Evolutionary conservation across 2,113 vertebrate genomes (phyloP).

Genomic region (Tringa solitaria): DNA sequence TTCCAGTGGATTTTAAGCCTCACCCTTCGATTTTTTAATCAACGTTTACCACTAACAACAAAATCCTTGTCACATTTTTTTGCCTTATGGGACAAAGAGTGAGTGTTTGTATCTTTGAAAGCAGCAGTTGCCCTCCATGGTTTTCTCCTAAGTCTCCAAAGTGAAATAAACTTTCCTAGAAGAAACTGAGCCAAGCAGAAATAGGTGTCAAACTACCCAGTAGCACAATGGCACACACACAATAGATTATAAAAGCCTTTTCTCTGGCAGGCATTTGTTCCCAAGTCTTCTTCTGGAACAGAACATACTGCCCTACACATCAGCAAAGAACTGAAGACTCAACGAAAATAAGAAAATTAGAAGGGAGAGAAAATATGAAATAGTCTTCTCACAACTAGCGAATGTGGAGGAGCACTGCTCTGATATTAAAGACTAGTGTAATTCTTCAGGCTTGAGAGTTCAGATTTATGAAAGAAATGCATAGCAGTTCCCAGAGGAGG

Average conservation of each 20-base stretch:
- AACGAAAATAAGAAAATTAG: constrained; percentile 47
- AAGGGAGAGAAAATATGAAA: constrained; percentile 7
- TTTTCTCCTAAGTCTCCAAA: not conserved
- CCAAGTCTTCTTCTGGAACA: constrained; percentile 32
- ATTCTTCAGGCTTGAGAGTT: constrained; percentile 19
- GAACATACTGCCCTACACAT: constrained; percentile 43
- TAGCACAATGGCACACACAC: not conserved
- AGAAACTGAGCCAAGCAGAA: constrained; percentile 15
- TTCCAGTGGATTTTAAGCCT: not conserved
- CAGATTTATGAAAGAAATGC: constrained; percentile 2
- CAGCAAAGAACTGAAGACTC: constrained; percentile 10
- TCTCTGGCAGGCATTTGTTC: constrained; percentile 33
- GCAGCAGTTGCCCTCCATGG: not conserved
- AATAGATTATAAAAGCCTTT: constrained; percentile 10
- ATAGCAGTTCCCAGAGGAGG: not conserved
- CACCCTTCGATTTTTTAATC: not conserved
- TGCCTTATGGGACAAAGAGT: not conserved
- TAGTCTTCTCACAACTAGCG: not conserved
- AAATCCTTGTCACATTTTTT: not conserved
- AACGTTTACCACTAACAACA: not conserved
- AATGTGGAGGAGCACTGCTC: not conserved
- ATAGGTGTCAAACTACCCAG: constrained; percentile 23
- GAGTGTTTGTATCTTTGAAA: not conserved
- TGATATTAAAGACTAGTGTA: not conserved
- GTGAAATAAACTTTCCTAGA: not conserved